phyloP scores from a whole-genome alignment of 2,113 vertebrate species.

The Leuciscus idus region DNA sequence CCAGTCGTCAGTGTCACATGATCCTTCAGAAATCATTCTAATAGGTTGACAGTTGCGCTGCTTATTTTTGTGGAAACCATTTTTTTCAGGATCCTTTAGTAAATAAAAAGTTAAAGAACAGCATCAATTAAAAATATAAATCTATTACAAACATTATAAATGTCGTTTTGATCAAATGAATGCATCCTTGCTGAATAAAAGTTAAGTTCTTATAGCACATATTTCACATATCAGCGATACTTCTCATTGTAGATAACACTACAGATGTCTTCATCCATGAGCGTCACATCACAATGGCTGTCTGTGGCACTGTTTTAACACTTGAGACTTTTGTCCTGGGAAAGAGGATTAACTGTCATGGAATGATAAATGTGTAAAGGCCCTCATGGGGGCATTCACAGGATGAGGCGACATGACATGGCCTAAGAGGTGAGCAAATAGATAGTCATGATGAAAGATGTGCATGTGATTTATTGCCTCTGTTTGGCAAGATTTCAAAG shows the following conservation, averaged over 20 bases:
- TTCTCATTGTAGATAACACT: constrained; percentile 26
- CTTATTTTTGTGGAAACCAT: no score
- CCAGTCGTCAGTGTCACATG: neutral
- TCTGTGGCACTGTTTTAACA: neutral
- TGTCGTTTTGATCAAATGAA: no score
- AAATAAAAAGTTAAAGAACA: no score
- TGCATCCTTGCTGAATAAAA: no score
- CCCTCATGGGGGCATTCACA: constrained; percentile 26
- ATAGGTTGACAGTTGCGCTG: neutral
- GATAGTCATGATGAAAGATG: neutral
- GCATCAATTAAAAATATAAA: no score
- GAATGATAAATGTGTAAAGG: constrained; percentile 29
- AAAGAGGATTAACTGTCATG: neutral
- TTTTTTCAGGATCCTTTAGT: no score
- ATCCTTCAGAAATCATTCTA: neutral
- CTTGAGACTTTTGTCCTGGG: constrained; percentile 18
- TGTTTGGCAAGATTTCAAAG: constrained; percentile 16
- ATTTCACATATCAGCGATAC: constrained; percentile 50
- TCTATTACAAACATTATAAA: no score
- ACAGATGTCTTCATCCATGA: constrained; percentile 43
- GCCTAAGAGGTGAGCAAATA: constrained; percentile 7
- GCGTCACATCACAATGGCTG: neutral
- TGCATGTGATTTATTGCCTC: constrained; percentile 7
- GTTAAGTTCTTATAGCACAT: neutral
- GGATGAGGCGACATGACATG: constrained; percentile 23